phyloP scores from a whole-genome alignment of 2,797 vertebrate species.

The Aldrovandia affinis region DNA sequence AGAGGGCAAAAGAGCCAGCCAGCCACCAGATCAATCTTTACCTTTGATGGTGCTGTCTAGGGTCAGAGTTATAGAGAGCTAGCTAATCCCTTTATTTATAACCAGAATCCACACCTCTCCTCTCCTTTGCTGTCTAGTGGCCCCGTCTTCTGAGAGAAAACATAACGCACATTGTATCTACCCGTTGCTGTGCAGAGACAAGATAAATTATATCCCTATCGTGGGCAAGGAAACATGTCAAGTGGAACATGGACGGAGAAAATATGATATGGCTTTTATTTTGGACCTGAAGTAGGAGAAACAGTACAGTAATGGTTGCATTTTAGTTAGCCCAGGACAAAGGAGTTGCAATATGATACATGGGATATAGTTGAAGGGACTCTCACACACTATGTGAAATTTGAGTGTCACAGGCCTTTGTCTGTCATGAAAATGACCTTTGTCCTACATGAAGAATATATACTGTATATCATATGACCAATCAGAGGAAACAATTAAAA shows the following conservation, averaged over 20 bases:
- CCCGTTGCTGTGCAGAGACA: background rate
- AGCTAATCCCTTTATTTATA: slow-evolving; percentile 16
- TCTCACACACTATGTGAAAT: no score
- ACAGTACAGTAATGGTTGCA: background rate
- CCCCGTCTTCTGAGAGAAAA: background rate
- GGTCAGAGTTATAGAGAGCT: slow-evolving; percentile 4
- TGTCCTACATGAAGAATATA: no score
- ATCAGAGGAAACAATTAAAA: no score
- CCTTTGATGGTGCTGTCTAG: slow-evolving; percentile 20
- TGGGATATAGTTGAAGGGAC: no score
- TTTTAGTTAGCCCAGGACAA: background rate
- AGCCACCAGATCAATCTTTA: slow-evolving; percentile 15
- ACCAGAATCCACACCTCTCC: background rate
- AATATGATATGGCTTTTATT: no score
- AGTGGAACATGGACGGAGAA: background rate
- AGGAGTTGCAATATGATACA: background rate
- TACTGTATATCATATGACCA: no score
- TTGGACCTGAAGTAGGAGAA: background rate
- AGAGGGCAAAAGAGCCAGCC: background rate
- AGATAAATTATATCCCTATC: background rate
- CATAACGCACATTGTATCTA: no score
- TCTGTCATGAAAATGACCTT: no score
- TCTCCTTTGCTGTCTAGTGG: background rate
- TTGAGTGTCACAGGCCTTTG: no score
- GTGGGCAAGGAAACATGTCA: no score